Percentiles rank a stretch among this genome's conserved stretches.
Evolutionary conservation across 2,797 vertebrate genomes (phyloP).

Genomic region (Neoniphon sammara): DNA sequence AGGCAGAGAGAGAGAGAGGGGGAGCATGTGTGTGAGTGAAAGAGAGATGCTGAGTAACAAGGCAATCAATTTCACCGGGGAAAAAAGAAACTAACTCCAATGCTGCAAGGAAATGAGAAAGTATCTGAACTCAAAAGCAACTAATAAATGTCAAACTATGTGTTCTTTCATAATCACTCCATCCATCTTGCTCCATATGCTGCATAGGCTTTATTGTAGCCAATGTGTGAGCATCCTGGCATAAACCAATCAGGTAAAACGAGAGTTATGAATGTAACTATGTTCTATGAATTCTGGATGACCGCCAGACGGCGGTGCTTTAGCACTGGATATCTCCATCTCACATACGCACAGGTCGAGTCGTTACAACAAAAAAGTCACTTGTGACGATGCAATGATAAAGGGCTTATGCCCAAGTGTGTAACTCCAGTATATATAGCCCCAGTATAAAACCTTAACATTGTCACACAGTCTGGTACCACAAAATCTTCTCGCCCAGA

Average conservation of each 20-base stretch:
- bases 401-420: no score
- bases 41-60: conserved; percentile 73
- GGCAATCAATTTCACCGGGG: conserved; percentile 72
- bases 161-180: conserved; percentile 74
- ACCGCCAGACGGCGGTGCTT: no score
- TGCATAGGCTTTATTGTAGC: conserved; percentile 26
- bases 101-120: conserved; percentile 71
- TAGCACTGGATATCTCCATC: no score
- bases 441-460: no score
- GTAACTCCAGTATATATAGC: no score
- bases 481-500: no score
- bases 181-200: conserved; percentile 69
- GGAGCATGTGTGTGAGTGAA: conserved; percentile 56
- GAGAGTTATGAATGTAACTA: no score
- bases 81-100: conserved; percentile 54
- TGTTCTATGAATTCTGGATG: no score
- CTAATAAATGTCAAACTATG: conserved; percentile 73
- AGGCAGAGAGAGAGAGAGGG: conserved; percentile 19
- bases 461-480: no score
- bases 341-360: no score
- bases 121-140: conserved; percentile 73
- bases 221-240: conserved; percentile 38
- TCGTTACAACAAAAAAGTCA: no score
- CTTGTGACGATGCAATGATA: no score
- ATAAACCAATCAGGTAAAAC: conserved; percentile 53